A percentile compares a stretch with the other conserved stretches of the same genome.
Conservation (phyloP, 2,113 vertebrate species). For the Eptesicus fuscus region DNA sequence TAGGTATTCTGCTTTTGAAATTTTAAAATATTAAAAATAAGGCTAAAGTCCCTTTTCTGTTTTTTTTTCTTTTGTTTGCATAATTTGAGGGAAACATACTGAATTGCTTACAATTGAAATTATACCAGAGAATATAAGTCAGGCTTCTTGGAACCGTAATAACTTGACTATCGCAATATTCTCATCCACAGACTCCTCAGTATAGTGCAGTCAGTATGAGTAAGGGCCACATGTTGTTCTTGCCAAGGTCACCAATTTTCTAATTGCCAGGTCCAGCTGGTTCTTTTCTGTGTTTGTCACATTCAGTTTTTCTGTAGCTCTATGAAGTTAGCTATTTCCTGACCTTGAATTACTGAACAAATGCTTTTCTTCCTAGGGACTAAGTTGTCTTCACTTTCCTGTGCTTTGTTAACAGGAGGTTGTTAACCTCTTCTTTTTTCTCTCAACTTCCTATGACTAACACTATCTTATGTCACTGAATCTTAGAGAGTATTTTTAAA, state of each 20-base stretch:
- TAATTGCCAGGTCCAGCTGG: background rate
- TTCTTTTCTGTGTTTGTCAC: slow-evolving; percentile 9
- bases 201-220: background rate
- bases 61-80: background rate
- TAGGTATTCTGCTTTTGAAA: background rate
- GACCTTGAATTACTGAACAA: slow-evolving; percentile 15
- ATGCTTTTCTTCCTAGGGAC: background rate
- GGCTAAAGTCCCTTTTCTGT: background rate
- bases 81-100: slow-evolving; percentile 25
- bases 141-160: background rate
- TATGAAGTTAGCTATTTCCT: slow-evolving; percentile 18
- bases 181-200: background rate
- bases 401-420: background rate
- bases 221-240: slow-evolving; percentile 3
- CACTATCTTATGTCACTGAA: background rate
- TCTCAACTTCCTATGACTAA: background rate
- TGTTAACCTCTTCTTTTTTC: slow-evolving; percentile 2
- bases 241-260: background rate
- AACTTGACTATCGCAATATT: background rate
- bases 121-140: background rate
- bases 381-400: slow-evolving; percentile 20
- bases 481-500: slow-evolving; percentile 47
- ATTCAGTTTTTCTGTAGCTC: background rate
- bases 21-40: background rate
- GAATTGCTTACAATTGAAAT: slow-evolving; percentile 16